phyloP scores from a whole-genome alignment of 2,113 vertebrate species.

The Myocastor coypus region DNA sequence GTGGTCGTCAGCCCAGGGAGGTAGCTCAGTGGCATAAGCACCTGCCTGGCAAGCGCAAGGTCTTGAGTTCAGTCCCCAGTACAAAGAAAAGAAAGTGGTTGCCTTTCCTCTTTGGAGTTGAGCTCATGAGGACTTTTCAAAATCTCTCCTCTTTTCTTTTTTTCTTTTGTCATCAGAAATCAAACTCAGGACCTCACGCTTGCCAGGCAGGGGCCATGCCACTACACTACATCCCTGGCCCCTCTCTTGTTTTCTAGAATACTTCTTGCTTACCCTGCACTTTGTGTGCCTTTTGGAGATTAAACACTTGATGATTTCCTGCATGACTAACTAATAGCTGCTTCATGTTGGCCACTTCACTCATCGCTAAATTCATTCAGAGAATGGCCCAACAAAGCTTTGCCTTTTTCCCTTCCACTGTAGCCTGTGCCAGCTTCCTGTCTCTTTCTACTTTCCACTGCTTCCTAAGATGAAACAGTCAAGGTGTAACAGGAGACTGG shows the following conservation, averaged over 20 bases:
- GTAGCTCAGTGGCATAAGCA: too few relatives aligned
- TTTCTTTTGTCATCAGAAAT: neutral
- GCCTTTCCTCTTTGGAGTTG: constrained; percentile 63
- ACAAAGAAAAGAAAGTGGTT: neutral
- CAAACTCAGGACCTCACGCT: too few relatives aligned
- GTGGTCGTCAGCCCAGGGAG: too few relatives aligned
- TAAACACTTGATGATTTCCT: constrained; percentile 28
- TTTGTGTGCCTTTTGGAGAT: constrained; percentile 38
- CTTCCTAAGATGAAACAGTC: constrained; percentile 16
- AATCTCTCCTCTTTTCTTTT: too few relatives aligned
- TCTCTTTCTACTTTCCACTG: neutral
- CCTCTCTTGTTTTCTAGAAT: neutral
- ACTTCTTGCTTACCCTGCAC: neutral
- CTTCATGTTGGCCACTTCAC: neutral
- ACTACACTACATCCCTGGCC: too few relatives aligned
- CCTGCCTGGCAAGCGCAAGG: too few relatives aligned
- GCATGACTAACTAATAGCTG: neutral
- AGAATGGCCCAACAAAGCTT: constrained; percentile 10
- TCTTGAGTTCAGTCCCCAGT: too few relatives aligned
- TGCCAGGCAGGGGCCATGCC: too few relatives aligned
- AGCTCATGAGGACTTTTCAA: constrained; percentile 47
- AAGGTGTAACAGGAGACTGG: constrained; percentile 54
- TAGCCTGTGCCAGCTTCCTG: constrained; percentile 40
- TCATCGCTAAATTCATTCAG: constrained; percentile 10
- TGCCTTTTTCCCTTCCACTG: neutral